Evolutionary conservation across 2,113 vertebrate genomes (phyloP), one percentile per base, ranked within the genome.

Genomic region (Caranx melampygus): DNA sequence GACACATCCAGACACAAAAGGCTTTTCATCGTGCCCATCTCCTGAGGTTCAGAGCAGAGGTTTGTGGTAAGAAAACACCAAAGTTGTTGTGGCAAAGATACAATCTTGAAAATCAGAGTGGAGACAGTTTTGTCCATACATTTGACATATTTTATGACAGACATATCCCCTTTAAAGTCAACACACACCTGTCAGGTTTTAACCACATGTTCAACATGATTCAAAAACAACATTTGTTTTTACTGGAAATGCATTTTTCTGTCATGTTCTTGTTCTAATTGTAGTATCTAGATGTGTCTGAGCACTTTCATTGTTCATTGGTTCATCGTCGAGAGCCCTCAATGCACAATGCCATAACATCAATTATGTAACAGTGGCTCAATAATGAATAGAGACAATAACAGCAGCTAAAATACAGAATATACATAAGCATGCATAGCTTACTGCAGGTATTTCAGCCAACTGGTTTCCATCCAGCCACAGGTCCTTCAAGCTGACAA

Each of bases 381-480:
- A 14, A n/a, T 26, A 44, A 60, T 49, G 33, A 44, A 64, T 10
- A 35, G 15, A 37, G 6, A 16, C 4, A 62, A n/a, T 51, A 55
- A 65, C n/a, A 76, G 10, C 65, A 51, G 68, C 2, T 69, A 1
- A 60, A 31, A 57, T 26, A 37, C 4, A 40, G 49, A 2, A 37
- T 66, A 79, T 49, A 44, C 0, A 62, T 72, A 42, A 37, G 67
- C 3, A 34, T 21, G 15, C 82, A 79, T 54, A 62, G 67, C 92
- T 94, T 95, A 99, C 98, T 94, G 94, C 92, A 95, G 98, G 98
- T 95, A 99, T 95, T 89, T 97, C 96, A 3, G 93, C 88, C 86
- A 99, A 94, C 67, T 99, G 97, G 94, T 99, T 99, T 93, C 97
- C 98, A 90, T 99, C 98, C 90, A 99, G 93, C 98, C 98, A 99